phyloP scores from a whole-genome alignment of 35 echinoderm and acorn worm genomes.

The Heliocidaris tuberculata region DNA sequence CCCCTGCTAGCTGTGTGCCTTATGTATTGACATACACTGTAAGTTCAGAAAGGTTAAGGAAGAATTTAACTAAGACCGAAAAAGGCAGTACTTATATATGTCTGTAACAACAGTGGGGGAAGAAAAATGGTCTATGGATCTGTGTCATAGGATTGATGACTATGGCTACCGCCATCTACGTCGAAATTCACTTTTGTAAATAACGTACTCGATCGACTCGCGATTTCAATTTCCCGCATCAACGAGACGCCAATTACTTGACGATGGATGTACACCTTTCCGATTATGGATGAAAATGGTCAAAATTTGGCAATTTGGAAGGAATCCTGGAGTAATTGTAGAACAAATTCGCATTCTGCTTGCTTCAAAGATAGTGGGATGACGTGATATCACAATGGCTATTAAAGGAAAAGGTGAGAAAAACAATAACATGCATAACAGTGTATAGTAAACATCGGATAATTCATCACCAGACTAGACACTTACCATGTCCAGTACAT shows the following conservation, averaged over 20 bases:
- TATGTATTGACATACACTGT: too few species aligned
- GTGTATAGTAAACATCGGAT: too few species aligned
- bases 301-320: not conserved
- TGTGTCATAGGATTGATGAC: too few species aligned
- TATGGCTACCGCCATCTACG: not conserved
- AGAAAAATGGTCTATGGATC: too few species aligned
- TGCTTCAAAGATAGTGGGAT: not conserved
- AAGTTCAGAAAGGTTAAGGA: too few species aligned
- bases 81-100: too few species aligned
- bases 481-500: too few species aligned
- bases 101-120: too few species aligned
- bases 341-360: not conserved
- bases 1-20: too few species aligned
- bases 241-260: conserved; percentile 23
- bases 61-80: too few species aligned
- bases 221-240: not conserved
- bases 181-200: not conserved
- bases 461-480: too few species aligned
- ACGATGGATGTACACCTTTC: not conserved
- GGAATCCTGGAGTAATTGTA: not conserved
- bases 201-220: not conserved
- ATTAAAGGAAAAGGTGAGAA: conserved; percentile 32
- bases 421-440: not conserved
- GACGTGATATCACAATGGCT: not conserved
- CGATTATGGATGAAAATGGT: not conserved